Evolutionary conservation across 2,888 invertebrate genomes (phyloP).

Genomic region (Epinotia brunnichana): DNA sequence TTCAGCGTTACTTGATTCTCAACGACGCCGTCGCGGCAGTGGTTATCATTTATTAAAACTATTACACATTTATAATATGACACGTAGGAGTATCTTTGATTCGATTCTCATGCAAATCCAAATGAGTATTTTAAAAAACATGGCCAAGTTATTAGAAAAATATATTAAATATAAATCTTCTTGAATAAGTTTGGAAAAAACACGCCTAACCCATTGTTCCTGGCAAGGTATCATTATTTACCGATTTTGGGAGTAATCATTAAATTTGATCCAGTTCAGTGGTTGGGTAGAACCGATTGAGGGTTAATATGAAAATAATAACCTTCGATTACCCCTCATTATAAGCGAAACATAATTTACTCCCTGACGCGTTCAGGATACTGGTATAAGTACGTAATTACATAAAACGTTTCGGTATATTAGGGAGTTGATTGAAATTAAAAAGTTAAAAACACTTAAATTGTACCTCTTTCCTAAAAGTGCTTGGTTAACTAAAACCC

Average conservation of each 20-base stretch:
- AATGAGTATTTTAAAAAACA: slow-evolving; percentile 20
- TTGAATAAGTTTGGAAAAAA: slow-evolving; percentile 45
- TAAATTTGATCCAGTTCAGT: slow-evolving; percentile 68
- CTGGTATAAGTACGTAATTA: slow-evolving; percentile 30
- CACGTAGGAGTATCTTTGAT: slow-evolving; percentile 11
- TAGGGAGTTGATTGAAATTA: not conserved
- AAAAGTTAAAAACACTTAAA: not conserved
- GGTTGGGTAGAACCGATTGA: slow-evolving; percentile 72
- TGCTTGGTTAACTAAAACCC: too few species aligned
- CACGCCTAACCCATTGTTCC: slow-evolving; percentile 57
- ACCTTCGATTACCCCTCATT: slow-evolving; percentile 72
- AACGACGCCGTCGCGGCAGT: not conserved
- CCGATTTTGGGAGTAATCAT: slow-evolving; percentile 66
- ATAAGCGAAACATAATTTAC: slow-evolving; percentile 64
- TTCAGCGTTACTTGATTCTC: not conserved
- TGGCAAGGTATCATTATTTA: slow-evolving; percentile 70
- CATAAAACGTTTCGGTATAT: not conserved
- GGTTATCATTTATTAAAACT: not conserved
- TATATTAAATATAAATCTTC: slow-evolving; percentile 33
- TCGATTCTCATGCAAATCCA: slow-evolving; percentile 22
- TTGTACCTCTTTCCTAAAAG: not conserved
- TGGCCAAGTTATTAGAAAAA: slow-evolving; percentile 18
- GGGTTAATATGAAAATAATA: slow-evolving; percentile 80
- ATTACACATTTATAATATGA: slow-evolving; percentile 15
- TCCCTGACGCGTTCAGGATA: slow-evolving; percentile 37